These are phyloP conservation scores for Cololabis saira DNA, from an alignment of 2,113 vertebrate genomes.

Conservation along the genomic window DNA sequence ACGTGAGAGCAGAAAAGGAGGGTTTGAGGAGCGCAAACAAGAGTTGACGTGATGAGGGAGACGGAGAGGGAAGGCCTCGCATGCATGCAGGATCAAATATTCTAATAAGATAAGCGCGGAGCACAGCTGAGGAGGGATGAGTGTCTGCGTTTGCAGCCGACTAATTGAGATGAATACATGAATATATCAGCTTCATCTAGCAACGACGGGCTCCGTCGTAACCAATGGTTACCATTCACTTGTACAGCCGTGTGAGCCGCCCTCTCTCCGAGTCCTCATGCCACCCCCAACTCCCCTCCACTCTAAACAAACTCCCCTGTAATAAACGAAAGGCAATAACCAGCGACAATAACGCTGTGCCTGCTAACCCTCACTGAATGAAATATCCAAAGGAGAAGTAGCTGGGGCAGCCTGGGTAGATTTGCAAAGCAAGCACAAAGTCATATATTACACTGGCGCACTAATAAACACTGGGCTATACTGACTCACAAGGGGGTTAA, in stretches of 20 bases:
- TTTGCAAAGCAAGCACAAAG: conserved; percentile 78
- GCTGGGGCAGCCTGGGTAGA: conserved; percentile 64
- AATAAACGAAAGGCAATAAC: conserved; percentile 82
- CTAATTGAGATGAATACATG: conserved; percentile 82
- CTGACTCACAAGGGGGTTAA: conserved; percentile 50
- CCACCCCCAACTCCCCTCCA: background rate
- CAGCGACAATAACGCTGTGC: conserved; percentile 73
- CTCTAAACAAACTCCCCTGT: conserved; percentile 77
- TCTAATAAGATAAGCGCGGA: conserved; percentile 75
- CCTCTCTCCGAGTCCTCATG: conserved; percentile 42
- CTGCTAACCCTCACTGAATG: conserved; percentile 70
- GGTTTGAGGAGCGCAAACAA: conserved; percentile 34
- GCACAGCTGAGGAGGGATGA: conserved; percentile 62
- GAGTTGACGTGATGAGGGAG: conserved; percentile 18
- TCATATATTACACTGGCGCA: conserved; percentile 70
- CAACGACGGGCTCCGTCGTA: conserved; percentile 59
- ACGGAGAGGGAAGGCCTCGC: conserved; percentile 22
- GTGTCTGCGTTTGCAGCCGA: conserved; percentile 68
- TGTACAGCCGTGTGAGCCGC: conserved; percentile 63
- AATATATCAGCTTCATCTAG: conserved; percentile 77
- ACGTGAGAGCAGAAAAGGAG: conserved; percentile 21
- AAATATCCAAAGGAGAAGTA: conserved; percentile 72
- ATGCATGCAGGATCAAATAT: conserved; percentile 63
- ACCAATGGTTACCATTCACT: conserved; percentile 76
- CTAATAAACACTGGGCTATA: conserved; percentile 66